Evolutionary conservation across 2,797 vertebrate genomes (phyloP), one percentile per base, ranked within the genome.

Genomic region (Podarcis lilfordi): DNA sequence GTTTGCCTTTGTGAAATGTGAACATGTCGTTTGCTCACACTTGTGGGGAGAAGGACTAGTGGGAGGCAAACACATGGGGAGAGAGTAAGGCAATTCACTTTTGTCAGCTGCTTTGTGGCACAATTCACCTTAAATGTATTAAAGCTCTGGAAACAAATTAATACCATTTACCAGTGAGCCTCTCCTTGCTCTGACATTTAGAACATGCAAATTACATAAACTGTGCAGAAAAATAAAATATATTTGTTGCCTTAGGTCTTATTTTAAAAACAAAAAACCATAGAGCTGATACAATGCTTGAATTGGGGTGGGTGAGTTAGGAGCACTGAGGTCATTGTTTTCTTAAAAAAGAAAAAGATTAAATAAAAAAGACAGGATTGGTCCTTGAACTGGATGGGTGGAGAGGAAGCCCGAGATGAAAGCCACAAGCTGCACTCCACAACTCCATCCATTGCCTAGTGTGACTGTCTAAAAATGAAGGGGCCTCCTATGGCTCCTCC

Each of bases 111-210:
- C 91, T 59, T 25, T 87, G 17, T 35, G 84, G 59, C 66, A 75
- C 45, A 86, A 5, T 0, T 92, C 32, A 89, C 64, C n/a, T 68
- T 66, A 88, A 69, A 92, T 89, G 84, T 91, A 29, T 45, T 91
- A 89, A 68, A 77, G 69, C 43, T 84, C 25, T 89, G 40, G 75
- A 91, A 93, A 85, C 11, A 89, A 87, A 91, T 87, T 43, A 86
- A 92, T 80, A 91, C 40, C 0, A 32, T 94, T 90, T 83, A 78
- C 17, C n/a, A 85, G 40, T 1, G 40, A 86, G 0, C 87, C 91
- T 8, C 66, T 80, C 89, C 61, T 86, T 92, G 92, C 40, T 93
- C 40, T 92, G 89, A 90, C 45, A 80, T 91, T 91, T 88, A 55
- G 86, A 93, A 78, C 32, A 84, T 78, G 5, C 4, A 91, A 83